Base-by-base conservation (phyloP, 2,797 vertebrate genomes). In the Sorex maritimensis region DNA sequence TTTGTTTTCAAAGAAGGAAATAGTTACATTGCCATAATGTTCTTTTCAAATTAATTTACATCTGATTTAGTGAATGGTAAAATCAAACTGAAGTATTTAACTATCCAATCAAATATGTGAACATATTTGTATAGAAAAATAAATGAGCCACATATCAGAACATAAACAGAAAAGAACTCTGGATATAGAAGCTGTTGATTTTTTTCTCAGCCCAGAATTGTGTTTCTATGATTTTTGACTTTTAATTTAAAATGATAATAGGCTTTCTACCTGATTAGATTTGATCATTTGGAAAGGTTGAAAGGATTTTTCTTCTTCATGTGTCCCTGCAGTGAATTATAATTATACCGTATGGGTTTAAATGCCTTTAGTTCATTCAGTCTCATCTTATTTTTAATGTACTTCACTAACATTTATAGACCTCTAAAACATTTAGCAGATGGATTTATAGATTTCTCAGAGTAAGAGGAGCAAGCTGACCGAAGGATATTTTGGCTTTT, bases 241-340 rank as follows among this genome's bases (percentile, higher is more conserved):
- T 96, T 97, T 95, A 88, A 93, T 95, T 96, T 91, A 94, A 92
- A 94, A 78, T 86, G 69, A 91, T 90, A 93, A 92, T 86, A 30
- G 38, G n/a, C 55, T 83, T 23, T 78, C 90, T 21, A 61, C 34
- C 55, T 92, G 91, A 79, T 95, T 95, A 81, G 46, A 80, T 88
- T 91, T 82, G 75, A 88, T n/a, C 69, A 81, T 88, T 78, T 90
- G 55, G 28, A 58, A 86, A 91, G 69, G 44, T 63, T 93, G 87
- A 38, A 90, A 84, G 63, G 41, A 68, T 58, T 82, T 85, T 75
- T 55, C 19, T 74, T 92, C 68, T 38, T 69, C 23, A 21, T 55
- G 24, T 28, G 38, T 3, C 4, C 61, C 55, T 69, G 23, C 65
- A 72, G 58, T 52, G 65, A 90, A 86, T 88, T 58, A 74, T 38